These are phyloP conservation scores for Melitaea cinxia DNA, from an alignment of 1,140 invertebrate genomes.

Conservation along the genomic window DNA sequence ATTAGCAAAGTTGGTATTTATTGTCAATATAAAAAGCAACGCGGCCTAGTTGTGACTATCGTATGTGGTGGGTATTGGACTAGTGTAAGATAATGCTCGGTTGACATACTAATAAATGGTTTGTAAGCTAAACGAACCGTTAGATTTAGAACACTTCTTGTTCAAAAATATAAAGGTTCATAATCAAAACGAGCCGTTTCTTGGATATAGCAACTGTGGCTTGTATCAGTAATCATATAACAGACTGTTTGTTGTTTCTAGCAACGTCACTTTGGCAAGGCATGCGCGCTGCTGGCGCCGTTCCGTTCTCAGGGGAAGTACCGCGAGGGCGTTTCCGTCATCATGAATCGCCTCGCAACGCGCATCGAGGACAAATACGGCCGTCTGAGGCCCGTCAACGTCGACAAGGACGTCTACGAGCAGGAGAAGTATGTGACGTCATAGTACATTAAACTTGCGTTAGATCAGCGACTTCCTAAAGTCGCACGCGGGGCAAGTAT, in stretches of 20 bases:
- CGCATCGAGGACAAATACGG: constrained; percentile 70
- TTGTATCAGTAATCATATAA: not conserved
- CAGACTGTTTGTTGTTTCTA: constrained; percentile 23
- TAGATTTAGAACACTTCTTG: too few relatives aligned
- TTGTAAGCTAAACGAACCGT: too few relatives aligned
- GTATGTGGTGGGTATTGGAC: too few relatives aligned
- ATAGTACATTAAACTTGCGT: not conserved
- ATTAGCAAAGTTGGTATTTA: too few relatives aligned
- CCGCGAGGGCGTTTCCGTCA: constrained; percentile 54
- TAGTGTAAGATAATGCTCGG: too few relatives aligned
- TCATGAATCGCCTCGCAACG: constrained; percentile 59
- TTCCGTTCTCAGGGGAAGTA: constrained; percentile 44
- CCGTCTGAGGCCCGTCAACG: constrained; percentile 54
- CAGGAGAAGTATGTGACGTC: constrained; percentile 54
- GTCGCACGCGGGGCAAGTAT: too few relatives aligned
- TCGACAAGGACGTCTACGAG: constrained; percentile 66
- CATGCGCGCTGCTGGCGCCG: constrained; percentile 46
- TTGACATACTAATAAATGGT: too few relatives aligned
- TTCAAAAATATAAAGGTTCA: too few relatives aligned
- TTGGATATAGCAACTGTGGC: too few relatives aligned
- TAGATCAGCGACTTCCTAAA: not conserved
- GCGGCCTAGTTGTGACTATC: too few relatives aligned
- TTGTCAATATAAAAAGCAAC: too few relatives aligned
- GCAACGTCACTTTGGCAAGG: constrained; percentile 59
- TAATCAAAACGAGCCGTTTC: too few relatives aligned